Evolutionary conservation across 2,888 invertebrate species (phyloP), one percentile per base, ranked within the genome.

Genomic region (Trissolcus brochymenae): DNA sequence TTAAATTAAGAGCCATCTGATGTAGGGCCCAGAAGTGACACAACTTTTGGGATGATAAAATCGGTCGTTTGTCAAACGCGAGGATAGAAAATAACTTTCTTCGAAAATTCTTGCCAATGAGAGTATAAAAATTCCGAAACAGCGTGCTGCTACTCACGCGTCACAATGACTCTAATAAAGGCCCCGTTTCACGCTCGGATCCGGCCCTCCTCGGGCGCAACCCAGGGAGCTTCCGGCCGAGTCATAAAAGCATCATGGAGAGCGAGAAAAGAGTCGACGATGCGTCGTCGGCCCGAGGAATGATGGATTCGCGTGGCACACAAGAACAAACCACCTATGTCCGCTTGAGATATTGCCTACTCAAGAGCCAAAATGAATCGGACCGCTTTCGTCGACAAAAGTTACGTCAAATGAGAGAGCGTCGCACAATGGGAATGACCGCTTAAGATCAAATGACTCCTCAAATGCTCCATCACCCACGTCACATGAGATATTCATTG

Each of bases 121-220:
- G 60, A 65, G 17, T 53, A 59, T 59, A 55, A 68, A 72, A 67
- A 80, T 80, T 76, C 73, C 57, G 49, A 50, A 65, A 65, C 64
- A 61, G 72, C 79, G 81, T 81, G 81, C 76, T 77, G 82, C 83
- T 86, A 87, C 86, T 87, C 86, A 85, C 75, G 79, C 68, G 49
- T 73, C 55, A 87, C 86, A 87, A 87, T 86, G 76, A 73, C 29
- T 14, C 76, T 70, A 76, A 87, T 86, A 87, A 87, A 82, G 79
- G 81, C 57, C 73, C 82, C 82, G 83, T 85, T 87, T 87, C 84
- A 83, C 82, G 83, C 80, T 70, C 79, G 82, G 83, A 85, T 84
- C 81, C 83, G 84, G 81, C 81, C 76, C 82, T 79, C 84, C 85
- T 81, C 83, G 82, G 73, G 83, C 81, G 83, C 65, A 61, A 35